These are phyloP conservation scores for Oncorhynchus mykiss DNA, from an alignment of 2,113 vertebrate species.

Conservation along the genomic window DNA sequence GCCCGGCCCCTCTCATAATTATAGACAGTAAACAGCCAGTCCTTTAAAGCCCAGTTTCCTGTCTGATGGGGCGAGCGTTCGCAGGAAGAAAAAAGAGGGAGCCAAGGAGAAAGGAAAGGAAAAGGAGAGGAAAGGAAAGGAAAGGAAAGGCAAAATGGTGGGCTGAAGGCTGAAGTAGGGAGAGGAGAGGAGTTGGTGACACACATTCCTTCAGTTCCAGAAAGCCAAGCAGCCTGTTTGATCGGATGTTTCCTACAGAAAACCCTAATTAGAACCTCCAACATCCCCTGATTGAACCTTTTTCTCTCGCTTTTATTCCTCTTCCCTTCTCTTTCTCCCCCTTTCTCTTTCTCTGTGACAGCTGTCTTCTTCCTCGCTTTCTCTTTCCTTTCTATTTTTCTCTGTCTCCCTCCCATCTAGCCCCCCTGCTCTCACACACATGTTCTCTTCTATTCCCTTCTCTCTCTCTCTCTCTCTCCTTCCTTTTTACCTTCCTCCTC, in stretches of 20 bases:
- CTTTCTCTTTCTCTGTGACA: neutral
- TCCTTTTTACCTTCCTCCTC: constrained; percentile 37
- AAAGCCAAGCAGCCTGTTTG: constrained; percentile 51
- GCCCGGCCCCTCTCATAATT: constrained; percentile 73
- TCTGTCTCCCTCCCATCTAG: neutral
- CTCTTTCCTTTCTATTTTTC: neutral
- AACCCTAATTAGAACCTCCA: constrained; percentile 65
- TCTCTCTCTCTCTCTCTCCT: constrained; percentile 12
- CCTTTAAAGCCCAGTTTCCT: constrained; percentile 62
- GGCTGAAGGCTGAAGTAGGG: neutral
- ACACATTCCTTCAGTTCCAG: constrained; percentile 28
- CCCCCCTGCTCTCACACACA: neutral
- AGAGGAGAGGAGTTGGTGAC: constrained; percentile 24
- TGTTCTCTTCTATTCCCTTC: constrained; percentile 6
- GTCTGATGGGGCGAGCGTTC: constrained; percentile 60
- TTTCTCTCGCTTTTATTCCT: constrained; percentile 45
- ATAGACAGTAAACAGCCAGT: constrained; percentile 56
- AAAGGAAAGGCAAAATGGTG: neutral
- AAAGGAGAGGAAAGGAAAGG: neutral
- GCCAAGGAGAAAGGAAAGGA: constrained; percentile 12
- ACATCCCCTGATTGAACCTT: constrained; percentile 49
- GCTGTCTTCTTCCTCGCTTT: neutral
- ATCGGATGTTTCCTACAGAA: constrained; percentile 59
- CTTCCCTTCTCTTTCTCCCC: constrained; percentile 39
- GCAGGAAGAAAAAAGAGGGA: constrained; percentile 24